Percentiles rank a stretch among this genome's conserved stretches.
phyloP scores from a whole-genome alignment of 2,113 vertebrate genomes.

The Tyto alba region DNA sequence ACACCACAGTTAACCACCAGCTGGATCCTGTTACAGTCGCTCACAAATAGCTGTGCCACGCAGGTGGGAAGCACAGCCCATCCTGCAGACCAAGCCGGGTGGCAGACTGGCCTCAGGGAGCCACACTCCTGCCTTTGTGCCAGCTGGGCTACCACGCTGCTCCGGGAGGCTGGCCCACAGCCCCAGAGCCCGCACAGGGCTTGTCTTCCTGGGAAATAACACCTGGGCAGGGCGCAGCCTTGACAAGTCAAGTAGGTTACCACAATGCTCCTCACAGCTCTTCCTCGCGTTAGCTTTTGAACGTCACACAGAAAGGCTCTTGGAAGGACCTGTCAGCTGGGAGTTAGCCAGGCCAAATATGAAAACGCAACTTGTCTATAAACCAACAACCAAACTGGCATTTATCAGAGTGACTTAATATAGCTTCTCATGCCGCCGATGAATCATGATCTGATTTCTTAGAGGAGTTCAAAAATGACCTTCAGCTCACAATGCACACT shows the following conservation, averaged over 20 bases:
- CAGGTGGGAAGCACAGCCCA: not conserved
- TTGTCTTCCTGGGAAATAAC: not conserved
- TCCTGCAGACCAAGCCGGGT: rapidly evolving
- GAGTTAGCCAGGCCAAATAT: not conserved
- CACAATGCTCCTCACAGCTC: not conserved
- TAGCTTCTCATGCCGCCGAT: rapidly evolving
- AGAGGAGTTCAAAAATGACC: not conserved
- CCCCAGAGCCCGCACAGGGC: not conserved
- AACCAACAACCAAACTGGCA: not conserved
- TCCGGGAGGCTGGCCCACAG: not conserved
- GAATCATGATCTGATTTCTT: not conserved
- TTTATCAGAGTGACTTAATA: not conserved
- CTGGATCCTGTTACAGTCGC: not conserved
- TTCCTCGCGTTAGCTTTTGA: not conserved
- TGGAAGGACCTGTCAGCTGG: not conserved
- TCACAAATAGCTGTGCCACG: not conserved
- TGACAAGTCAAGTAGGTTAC: not conserved
- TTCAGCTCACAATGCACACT: not conserved
- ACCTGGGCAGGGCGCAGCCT: not conserved
- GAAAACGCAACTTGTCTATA: not conserved
- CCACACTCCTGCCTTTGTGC: not conserved
- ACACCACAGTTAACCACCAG: not conserved
- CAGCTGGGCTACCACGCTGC: not conserved
- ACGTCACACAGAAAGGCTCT: not conserved
- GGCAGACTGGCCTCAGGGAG: not conserved